Percentiles rank a stretch among this genome's conserved stretches.
Evolutionary conservation across 2,113 vertebrate genomes (phyloP).

Genomic region (Muntiacus muntjak): DNA sequence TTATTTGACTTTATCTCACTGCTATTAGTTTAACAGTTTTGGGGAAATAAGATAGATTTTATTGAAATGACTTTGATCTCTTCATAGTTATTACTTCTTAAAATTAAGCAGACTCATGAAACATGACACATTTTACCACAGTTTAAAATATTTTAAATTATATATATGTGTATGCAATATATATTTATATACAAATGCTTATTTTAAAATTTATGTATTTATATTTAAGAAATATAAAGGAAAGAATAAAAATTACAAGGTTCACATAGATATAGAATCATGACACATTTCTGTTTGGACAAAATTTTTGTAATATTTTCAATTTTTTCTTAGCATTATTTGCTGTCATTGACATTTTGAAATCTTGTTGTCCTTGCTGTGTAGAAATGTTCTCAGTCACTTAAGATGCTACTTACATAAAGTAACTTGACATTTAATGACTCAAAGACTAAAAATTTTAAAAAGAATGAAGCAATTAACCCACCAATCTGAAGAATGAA

Average conservation of each 20-base stretch:
- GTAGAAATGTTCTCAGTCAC: neutral
- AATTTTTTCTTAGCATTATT: neutral
- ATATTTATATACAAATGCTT: neutral
- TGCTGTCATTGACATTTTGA: neutral
- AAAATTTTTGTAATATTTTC: neutral
- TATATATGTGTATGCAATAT: neutral
- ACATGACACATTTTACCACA: neutral
- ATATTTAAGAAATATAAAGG: neutral
- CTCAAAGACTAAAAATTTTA: neutral
- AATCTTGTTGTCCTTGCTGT: neutral
- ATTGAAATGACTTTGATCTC: neutral
- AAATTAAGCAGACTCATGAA: neutral
- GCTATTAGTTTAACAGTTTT: neutral
- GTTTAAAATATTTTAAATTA: neutral
- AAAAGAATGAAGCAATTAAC: constrained; percentile 11
- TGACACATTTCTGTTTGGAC: neutral
- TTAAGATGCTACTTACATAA: constrained; percentile 13
- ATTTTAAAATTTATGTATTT: neutral
- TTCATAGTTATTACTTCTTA: neutral
- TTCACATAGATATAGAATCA: neutral
- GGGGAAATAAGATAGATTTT: neutral
- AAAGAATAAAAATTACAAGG: neutral
- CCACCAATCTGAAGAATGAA: neutral
- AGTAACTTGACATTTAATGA: constrained; percentile 26
- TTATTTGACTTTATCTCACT: neutral